phyloP scores from a whole-genome alignment of 2,797 vertebrate genomes.

The Pelodytes ibericus region DNA sequence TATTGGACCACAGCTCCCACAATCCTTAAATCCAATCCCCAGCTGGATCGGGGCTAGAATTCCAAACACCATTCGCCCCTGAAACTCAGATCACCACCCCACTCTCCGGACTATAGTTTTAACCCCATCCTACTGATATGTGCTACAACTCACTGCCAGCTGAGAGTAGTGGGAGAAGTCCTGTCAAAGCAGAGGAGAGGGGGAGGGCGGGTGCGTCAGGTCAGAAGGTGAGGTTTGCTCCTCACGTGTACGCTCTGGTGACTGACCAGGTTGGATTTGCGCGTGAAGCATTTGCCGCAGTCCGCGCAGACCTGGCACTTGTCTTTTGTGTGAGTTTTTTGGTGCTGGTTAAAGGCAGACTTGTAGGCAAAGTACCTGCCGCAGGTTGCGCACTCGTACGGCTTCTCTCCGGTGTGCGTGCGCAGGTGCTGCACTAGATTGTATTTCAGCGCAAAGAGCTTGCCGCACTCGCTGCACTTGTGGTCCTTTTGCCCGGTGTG shows the following conservation, averaged over 20 bases:
- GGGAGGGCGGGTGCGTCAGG: no score
- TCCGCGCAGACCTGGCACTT: background rate
- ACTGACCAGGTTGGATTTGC: background rate
- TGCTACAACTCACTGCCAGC: no score
- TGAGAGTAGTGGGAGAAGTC: no score
- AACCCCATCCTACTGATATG: no score
- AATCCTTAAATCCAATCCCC: no score
- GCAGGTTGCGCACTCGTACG: background rate
- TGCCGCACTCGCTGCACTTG: background rate
- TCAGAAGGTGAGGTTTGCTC: no score
- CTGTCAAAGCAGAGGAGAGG: no score
- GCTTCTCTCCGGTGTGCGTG: background rate
- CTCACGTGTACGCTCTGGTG: background rate
- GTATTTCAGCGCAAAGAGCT: background rate
- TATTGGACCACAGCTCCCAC: no score
- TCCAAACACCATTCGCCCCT: no score
- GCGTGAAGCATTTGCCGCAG: background rate
- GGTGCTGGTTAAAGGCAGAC: background rate
- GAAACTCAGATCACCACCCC: no score
- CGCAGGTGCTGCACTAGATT: background rate
- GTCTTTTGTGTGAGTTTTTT: background rate
- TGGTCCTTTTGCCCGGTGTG: background rate
- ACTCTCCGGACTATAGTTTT: no score
- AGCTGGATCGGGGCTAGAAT: no score
- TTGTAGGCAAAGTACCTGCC: slow-evolving; percentile 4